Evolutionary conservation across 2,113 vertebrate species (phyloP), one percentile per base, ranked within the genome.

Genomic region (Rhinolophus ferrumequinum): DNA sequence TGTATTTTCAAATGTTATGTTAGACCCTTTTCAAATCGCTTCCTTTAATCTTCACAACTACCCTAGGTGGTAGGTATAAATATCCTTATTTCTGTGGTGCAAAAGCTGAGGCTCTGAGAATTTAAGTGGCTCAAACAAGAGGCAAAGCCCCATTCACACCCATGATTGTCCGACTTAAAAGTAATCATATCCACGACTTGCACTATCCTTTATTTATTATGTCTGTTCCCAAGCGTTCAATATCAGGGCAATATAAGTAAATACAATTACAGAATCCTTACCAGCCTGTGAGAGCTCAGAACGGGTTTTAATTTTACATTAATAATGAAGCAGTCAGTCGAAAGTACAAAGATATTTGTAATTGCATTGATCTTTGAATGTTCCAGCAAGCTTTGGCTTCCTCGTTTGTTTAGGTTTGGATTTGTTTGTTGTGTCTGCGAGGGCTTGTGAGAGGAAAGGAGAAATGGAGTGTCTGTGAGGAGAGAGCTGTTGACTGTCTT

Each of bases 271-370:
- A 69, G 64, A 52, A 90, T 33, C 76, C 24, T 90, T 70, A 84
- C 19, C 76, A 66, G 81, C 88, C 15, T 70, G 62, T 47, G 76
- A 90, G 93, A 38, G 19, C 33, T 70, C 80, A 92, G 84, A 84
- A 87, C 0, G 0, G 56, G 88, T 62, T 90, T 95, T 77, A 93
- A 67, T 93, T 93, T 94, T 76, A 79, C 88, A 81, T 93, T 44
- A 97, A 95, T 90, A 85, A 88, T 96, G 79, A 90, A 72, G 54
- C n/a, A 58, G 81, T 87, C 38, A 0, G 73, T 79, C 58, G 58
- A n/a, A 82, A 94, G 90, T 33, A 84, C 52, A 88, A 38, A 90
- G 88, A 79, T 54, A 52, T 72, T 73, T 76, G 24, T 90, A 80
- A 80, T 56, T 82, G 82, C 82, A 67, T 24, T 26, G 80, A 62